These are phyloP conservation scores for Watsonalla binaria DNA, from an alignment of 2,888 invertebrate genomes.

Conservation along the genomic window DNA sequence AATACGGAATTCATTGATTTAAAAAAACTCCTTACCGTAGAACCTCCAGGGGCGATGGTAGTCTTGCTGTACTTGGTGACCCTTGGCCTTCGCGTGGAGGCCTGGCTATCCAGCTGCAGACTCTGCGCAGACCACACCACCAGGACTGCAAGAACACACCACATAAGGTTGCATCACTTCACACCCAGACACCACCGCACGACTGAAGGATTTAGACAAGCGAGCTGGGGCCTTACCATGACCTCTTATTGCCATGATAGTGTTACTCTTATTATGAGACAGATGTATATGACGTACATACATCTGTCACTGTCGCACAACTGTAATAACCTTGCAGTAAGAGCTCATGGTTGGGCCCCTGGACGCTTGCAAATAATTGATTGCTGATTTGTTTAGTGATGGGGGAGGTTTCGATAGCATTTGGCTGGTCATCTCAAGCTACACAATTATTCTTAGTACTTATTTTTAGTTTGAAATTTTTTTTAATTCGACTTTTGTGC, in stretches of 20 bases:
- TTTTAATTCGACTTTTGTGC: too few relatives aligned
- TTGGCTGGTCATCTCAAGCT: too few relatives aligned
- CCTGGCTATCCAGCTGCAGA: constrained; percentile 78
- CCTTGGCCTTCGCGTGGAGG: constrained; percentile 81
- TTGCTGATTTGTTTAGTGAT: constrained; percentile 40
- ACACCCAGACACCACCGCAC: constrained; percentile 3
- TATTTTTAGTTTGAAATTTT: too few relatives aligned
- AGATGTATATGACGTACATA: too few relatives aligned
- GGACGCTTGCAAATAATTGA: constrained; percentile 27
- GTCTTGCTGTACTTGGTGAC: constrained; percentile 82
- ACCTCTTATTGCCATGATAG: too few relatives aligned
- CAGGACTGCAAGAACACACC: constrained; percentile 59
- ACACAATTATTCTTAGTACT: too few relatives aligned
- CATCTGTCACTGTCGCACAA: too few relatives aligned
- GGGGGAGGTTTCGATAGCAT: constrained; percentile 1
- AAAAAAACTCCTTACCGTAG: constrained; percentile 49
- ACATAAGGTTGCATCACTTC: constrained; percentile 29
- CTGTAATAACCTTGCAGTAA: too few relatives aligned
- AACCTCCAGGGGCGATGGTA: constrained; percentile 60
- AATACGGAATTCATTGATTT: background rate
- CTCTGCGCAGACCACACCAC: constrained; percentile 65
- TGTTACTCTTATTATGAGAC: too few relatives aligned
- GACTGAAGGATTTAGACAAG: background rate
- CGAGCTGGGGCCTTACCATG: too few relatives aligned
- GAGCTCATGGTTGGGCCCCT: too few relatives aligned